These are phyloP conservation scores for Fundulus diaphanus DNA, from an alignment of 2,797 vertebrate genomes.

Conservation along the genomic window DNA sequence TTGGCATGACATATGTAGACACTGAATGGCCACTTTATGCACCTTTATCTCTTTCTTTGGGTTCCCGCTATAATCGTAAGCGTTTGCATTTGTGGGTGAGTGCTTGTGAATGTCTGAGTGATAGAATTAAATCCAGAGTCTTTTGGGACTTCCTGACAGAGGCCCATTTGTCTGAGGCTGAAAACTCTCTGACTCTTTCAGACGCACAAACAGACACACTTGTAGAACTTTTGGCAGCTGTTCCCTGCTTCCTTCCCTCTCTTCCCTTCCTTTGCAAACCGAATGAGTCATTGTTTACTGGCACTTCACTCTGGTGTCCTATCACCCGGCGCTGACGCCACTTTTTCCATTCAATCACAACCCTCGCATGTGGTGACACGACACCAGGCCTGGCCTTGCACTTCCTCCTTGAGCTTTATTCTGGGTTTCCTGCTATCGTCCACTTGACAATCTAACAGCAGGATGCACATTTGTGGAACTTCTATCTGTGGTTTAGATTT, in stretches of 20 bases:
- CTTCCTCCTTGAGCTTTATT: conserved; percentile 51
- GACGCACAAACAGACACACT: conserved; percentile 45
- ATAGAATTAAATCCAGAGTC: conserved; percentile 43
- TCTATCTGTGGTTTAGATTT: conserved; percentile 3
- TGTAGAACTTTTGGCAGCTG: conserved; percentile 62
- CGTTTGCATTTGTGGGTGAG: conserved; percentile 11
- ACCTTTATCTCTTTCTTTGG: conserved; percentile 2
- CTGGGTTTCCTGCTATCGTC: conserved; percentile 17
- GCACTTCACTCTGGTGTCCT: conserved; percentile 69
- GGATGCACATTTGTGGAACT: conserved; percentile 17
- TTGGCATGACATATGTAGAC: conserved; percentile 18
- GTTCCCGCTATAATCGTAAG: conserved; percentile 26
- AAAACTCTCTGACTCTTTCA: conserved; percentile 32
- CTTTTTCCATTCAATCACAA: conserved; percentile 77
- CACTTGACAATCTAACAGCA: conserved; percentile 7
- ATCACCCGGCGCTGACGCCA: conserved; percentile 69
- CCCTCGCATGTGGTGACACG: conserved; percentile 62
- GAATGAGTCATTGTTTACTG: conserved; percentile 84
- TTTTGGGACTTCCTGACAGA: conserved; percentile 87
- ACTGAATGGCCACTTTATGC: conserved; percentile 16
- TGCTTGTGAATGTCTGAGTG: conserved; percentile 31
- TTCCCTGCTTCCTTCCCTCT: conserved; percentile 48
- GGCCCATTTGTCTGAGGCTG: conserved; percentile 84
- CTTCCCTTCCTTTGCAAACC: conserved; percentile 58
- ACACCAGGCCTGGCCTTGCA: conserved; percentile 55